Evolutionary conservation across 1,140 invertebrate genomes (phyloP).

Genomic region (Wiebesia pumilae): DNA sequence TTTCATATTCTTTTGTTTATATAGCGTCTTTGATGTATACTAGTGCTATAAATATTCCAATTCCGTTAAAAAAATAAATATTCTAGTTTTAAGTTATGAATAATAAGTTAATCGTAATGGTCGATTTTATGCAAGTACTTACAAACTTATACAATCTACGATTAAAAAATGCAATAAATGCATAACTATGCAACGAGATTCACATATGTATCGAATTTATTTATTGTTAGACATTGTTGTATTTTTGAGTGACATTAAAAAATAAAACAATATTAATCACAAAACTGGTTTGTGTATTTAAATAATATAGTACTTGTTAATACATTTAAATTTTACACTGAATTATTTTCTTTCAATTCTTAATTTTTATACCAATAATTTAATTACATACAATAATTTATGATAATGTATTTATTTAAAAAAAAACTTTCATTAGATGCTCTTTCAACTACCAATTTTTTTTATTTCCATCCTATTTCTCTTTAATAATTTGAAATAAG

Average conservation of each 20-base stretch:
- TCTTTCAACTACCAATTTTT: too few species aligned
- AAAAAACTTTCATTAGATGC: too few species aligned
- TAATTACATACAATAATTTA: neutral
- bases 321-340: conserved; percentile 40
- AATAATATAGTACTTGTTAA: conserved; percentile 26
- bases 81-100: conserved; percentile 45
- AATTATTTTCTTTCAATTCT: neutral
- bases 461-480: too few species aligned
- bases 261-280: conserved; percentile 50
- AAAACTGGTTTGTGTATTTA: conserved; percentile 31
- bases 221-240: conserved; percentile 49
- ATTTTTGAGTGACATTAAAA: conserved; percentile 46
- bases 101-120: neutral
- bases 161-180: conserved; percentile 38
- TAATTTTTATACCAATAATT: neutral
- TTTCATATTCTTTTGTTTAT: conserved; percentile 37
- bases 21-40: conserved; percentile 32
- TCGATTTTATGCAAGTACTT: conserved; percentile 45
- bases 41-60: conserved; percentile 32
- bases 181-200: conserved; percentile 38
- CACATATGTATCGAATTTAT: conserved; percentile 42
- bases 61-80: conserved; percentile 49
- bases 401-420: neutral
- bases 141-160: conserved; percentile 16
- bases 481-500: too few species aligned